Conservation (phyloP, 2,888 invertebrate species). For the Ormyrus nitidulus region DNA sequence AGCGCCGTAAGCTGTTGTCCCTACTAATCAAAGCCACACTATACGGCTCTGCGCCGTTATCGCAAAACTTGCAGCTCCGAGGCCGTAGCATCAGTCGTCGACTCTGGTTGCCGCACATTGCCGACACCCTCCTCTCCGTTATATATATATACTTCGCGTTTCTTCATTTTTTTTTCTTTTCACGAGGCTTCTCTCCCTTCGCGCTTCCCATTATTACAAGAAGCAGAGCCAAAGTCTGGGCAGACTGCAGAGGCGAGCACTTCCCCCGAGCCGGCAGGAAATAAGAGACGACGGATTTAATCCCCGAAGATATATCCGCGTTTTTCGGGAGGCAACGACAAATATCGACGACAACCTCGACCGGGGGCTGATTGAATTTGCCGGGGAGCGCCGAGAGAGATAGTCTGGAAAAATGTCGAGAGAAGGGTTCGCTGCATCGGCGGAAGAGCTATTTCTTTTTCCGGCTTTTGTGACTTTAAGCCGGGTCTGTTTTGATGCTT, state of each 20-base stretch:
- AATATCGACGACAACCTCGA: conserved; percentile 34
- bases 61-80: no score
- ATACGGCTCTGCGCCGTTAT: no score
- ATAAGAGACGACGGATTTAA: conserved; percentile 38
- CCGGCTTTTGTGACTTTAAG: not conserved
- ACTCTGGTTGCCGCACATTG: no score
- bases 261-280: conserved; percentile 4
- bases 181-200: no score
- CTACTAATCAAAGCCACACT: not conserved
- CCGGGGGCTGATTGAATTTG: conserved; percentile 37
- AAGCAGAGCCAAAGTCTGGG: not conserved
- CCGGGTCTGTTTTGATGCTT: not conserved
- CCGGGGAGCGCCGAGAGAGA: not conserved
- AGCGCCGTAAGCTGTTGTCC: not conserved
- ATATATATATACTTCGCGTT: no score
- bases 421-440: not conserved
- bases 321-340: conserved; percentile 15
- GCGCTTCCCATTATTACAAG: no score
- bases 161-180: no score
- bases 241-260: conserved; percentile 33
- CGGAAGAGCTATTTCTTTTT: not conserved
- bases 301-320: conserved; percentile 40
- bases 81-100: no score
- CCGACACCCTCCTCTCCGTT: no score
- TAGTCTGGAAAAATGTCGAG: not conserved